Evolutionary conservation across 2,888 invertebrate genomes (phyloP), one percentile per base, ranked within the genome.

Genomic region (Synanthedon andrenaeformis): DNA sequence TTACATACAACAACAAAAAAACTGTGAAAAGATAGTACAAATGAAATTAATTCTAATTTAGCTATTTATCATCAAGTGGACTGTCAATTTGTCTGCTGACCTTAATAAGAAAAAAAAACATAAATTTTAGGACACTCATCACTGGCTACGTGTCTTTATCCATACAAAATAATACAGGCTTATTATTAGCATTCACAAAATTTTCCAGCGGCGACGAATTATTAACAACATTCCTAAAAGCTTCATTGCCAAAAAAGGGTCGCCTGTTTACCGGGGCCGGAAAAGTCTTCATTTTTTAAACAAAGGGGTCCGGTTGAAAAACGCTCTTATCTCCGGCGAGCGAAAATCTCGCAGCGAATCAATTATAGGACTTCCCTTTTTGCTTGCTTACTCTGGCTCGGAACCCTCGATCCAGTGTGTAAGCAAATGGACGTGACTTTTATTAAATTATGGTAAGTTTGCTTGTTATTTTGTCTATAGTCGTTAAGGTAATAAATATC

Each of bases 191-290:
- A 71, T 71, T 65, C 58, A 59, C 56, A 60, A 64, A 67, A 70
- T 66, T 35, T 67, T 69, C 49, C 42, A 23, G 17, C 4, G n/a
- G 28, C 49, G 45, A 35, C 49, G 50, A 50, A 53, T 72, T 70
- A 68, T 75, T 72, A 64, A 66, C 70, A 65, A 64, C 60, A 66
- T 69, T 65, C 65, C 69, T 66, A 65, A 75, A 74, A 72, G 75
- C 71, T 69, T 69, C 64, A 65, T 69, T 64, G 67, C 63, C 58
- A 62, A 68, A 69, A 69, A 75, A 72, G 69, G 72, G 71, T 70
- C 62, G 64, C 62, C 65, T 71, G 69, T 74, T 56, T 56, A 57
- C 53, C 53, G 53, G 52, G 52, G 53, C 53, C 51, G 13, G 49
- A 4, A 51, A 55, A 55, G 42, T 55, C 17, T 52, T 70, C 71